Conservation (phyloP, 2,888 invertebrate genomes). For the Spilarctia lutea region DNA sequence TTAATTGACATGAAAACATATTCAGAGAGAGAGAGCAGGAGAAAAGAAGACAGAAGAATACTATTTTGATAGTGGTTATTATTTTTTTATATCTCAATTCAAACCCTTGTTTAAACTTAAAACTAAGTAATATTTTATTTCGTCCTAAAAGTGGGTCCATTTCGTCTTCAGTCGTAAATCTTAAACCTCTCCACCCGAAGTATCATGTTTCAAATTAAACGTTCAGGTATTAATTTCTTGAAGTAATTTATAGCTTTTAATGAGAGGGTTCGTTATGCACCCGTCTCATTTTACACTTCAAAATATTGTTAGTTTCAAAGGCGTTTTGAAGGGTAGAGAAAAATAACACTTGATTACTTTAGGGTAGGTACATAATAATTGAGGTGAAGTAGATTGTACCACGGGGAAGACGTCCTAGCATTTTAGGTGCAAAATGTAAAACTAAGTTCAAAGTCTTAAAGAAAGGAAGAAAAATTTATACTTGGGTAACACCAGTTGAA, state of each 20-base stretch:
- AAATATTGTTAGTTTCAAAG: constrained; percentile 10
- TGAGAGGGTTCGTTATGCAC: constrained; percentile 50
- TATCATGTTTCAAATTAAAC: constrained; percentile 57
- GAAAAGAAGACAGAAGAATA: no score
- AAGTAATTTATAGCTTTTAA: constrained; percentile 54
- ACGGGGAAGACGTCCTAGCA: neutral
- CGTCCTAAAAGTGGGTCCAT: neutral
- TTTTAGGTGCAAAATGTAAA: neutral
- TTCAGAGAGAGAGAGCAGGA: no score
- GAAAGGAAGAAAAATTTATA: no score
- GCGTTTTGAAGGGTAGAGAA: neutral
- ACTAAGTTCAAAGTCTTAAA: neutral
- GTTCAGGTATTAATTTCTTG: constrained; percentile 52
- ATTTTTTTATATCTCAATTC: neutral
- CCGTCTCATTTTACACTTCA: constrained; percentile 36
- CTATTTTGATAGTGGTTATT: no score
- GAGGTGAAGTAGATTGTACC: neutral
- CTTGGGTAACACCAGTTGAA: no score
- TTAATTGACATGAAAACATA: no score
- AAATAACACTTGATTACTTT: neutral
- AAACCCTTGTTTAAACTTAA: neutral
- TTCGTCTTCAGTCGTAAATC: constrained; percentile 25
- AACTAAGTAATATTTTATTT: constrained; percentile 10
- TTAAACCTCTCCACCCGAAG: constrained; percentile 23
- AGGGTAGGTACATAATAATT: neutral